Conservation (phyloP, 2,797 vertebrate genomes). For the Scolopax bukidnonensis region DNA sequence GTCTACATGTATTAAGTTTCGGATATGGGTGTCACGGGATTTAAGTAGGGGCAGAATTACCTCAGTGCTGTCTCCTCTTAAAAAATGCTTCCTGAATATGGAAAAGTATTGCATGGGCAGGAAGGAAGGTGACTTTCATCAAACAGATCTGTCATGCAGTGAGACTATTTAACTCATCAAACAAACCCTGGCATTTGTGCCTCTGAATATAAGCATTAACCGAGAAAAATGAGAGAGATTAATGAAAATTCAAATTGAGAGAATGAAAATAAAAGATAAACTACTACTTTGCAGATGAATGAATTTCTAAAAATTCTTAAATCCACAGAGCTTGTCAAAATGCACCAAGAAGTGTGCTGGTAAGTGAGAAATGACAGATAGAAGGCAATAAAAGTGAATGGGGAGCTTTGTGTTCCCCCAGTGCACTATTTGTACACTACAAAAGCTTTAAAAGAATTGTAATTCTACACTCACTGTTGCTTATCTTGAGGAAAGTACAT, state of each 20-base stretch:
- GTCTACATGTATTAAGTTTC: conserved; percentile 24
- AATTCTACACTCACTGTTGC: conserved; percentile 53
- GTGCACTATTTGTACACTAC: conserved; percentile 28
- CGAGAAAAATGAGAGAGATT: conserved; percentile 26
- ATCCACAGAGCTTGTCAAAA: conserved; percentile 36
- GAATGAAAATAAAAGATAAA: conserved; percentile 54
- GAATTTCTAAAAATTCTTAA: neutral
- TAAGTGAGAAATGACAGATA: conserved; percentile 49
- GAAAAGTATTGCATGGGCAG: conserved; percentile 51
- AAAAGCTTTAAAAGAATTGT: conserved; percentile 44
- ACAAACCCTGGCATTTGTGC: conserved; percentile 4
- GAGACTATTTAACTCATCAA: conserved; percentile 55
- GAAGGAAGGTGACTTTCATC: conserved; percentile 72
- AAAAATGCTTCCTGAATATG: conserved; percentile 69
- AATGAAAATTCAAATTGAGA: conserved; percentile 61
- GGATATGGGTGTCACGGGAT: conserved; percentile 41
- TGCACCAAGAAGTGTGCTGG: neutral
- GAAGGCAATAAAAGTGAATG: conserved; percentile 49
- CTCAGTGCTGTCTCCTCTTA: conserved; percentile 44
- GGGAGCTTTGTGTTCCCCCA: conserved; percentile 46
- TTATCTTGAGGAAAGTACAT: conserved; percentile 16
- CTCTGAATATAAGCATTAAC: conserved; percentile 46
- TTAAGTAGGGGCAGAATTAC: conserved; percentile 59
- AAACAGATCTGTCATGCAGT: conserved; percentile 61
- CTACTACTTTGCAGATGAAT: conserved; percentile 25